phyloP scores from a whole-genome alignment of 2,797 vertebrate genomes.

The Dicrostonyx torquatus region DNA sequence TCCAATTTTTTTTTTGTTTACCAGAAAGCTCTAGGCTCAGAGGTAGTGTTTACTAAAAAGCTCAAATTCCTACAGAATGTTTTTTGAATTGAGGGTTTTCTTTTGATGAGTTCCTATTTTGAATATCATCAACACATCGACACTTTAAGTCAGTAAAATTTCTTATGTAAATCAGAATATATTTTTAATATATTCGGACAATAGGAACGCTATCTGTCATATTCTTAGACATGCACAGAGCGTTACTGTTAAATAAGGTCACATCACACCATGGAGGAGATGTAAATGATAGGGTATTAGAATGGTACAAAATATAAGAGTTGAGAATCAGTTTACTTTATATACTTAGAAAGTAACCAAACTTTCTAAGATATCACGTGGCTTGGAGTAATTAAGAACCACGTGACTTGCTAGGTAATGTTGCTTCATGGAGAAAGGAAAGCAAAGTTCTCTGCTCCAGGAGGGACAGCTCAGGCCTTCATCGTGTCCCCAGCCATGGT shows the following conservation, averaged over 20 bases:
- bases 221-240: conserved; percentile 10
- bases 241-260: conserved; percentile 12
- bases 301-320: background rate
- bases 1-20: conserved; percentile 62
- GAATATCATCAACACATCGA: conserved; percentile 66
- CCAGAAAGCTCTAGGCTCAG: conserved; percentile 28
- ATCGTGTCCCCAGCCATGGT: background rate
- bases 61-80: background rate
- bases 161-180: conserved; percentile 49
- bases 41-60: conserved; percentile 38
- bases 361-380: background rate
- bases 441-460: rapidly evolving
- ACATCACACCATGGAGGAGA: background rate
- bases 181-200: conserved; percentile 52
- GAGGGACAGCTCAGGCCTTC: background rate
- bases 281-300: background rate
- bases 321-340: conserved; percentile 48
- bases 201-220: conserved; percentile 59
- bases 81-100: background rate
- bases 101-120: conserved; percentile 1
- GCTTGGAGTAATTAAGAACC: background rate
- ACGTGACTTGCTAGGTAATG: background rate
- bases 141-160: conserved; percentile 70
- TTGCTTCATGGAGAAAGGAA: background rate
- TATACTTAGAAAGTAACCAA: background rate